Base-by-base conservation (phyloP, 2,888 invertebrate species). In the Diarsia brunnea region DNA sequence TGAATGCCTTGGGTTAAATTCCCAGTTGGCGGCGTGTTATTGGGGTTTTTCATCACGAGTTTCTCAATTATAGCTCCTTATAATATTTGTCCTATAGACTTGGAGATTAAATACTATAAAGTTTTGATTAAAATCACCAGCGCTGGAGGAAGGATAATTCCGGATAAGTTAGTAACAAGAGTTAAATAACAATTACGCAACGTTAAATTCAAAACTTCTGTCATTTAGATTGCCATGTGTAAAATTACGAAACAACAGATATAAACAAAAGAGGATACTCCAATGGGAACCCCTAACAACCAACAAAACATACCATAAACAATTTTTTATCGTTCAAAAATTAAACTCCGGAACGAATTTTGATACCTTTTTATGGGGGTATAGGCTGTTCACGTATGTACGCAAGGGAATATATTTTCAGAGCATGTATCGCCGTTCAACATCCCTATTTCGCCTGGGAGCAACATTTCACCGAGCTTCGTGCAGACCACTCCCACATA, bases 391-490 rank as follows among this genome's bases (percentile, higher is more conserved):
- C 71, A 27, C 19, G 16, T 65, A 49, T 81, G 38, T 68, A 73
- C 49, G 14, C 45, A 27, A 31, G 38, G 69, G 63, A 7, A 66
- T 66, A 31, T 70, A 73, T 88, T 90, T 91, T 73, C 91, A 96
- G 96, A 93, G 84, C 95, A 94, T 88, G 84, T 87, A 58, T 95
- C 96, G 2, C 95, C 96, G 63, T 96, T 96, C 91, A 94, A 90
- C 89, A 92, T 96, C 61, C 94, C 95, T 24, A 95, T 95, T 82
- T 96, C 96, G 45, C 95, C 96, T 8, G 91, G 91, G 78, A 91
- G 80, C 79, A 94, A 95, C 86, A 89, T 95, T 63, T 96, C 96
- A 11, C 95, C 95, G 5, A 93, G 89, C 74, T 96, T 92, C 90
- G 91, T 96, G 66, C 95, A 95, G 85, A 89, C 92, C 12, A 93